Conservation (phyloP, 2,113 vertebrate species). For the Pavo muticus region DNA sequence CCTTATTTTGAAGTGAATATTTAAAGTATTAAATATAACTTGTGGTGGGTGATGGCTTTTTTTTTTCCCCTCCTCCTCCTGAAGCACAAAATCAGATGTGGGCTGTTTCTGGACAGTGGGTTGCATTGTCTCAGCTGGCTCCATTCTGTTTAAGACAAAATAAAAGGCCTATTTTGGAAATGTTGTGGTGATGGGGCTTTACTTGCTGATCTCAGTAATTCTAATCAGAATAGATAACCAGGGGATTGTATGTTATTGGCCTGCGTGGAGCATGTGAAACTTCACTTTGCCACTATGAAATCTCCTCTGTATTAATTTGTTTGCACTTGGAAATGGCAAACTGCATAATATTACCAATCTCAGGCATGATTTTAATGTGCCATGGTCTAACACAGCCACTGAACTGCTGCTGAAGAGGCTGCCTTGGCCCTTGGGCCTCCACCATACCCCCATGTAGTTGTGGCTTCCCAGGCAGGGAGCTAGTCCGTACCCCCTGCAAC, state of each 20-base stretch:
- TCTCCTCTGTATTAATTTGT: not conserved
- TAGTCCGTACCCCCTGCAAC: not conserved
- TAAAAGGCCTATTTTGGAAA: not conserved
- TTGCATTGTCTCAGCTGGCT: not conserved
- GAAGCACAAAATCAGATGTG: accelerated
- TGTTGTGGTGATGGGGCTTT: not conserved
- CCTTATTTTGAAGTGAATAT: not conserved
- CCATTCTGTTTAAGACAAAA: not conserved
- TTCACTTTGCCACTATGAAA: accelerated
- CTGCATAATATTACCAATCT: too few species aligned
- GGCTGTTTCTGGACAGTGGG: not conserved
- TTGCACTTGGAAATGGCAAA: too few species aligned
- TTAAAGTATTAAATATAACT: not conserved
- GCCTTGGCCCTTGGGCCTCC: not conserved
- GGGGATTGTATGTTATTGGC: not conserved
- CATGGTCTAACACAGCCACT: not conserved
- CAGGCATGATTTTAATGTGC: accelerated
- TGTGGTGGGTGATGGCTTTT: not conserved
- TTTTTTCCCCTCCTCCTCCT: not conserved
- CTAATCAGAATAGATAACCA: not conserved
- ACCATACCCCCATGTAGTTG: too few species aligned
- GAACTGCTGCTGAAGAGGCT: not conserved
- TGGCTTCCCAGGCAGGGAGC: not conserved
- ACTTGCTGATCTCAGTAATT: too few species aligned
- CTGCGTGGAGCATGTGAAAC: not conserved